Evolutionary conservation across 2,113 vertebrate species (phyloP).

Genomic region (Salvator merianae): DNA sequence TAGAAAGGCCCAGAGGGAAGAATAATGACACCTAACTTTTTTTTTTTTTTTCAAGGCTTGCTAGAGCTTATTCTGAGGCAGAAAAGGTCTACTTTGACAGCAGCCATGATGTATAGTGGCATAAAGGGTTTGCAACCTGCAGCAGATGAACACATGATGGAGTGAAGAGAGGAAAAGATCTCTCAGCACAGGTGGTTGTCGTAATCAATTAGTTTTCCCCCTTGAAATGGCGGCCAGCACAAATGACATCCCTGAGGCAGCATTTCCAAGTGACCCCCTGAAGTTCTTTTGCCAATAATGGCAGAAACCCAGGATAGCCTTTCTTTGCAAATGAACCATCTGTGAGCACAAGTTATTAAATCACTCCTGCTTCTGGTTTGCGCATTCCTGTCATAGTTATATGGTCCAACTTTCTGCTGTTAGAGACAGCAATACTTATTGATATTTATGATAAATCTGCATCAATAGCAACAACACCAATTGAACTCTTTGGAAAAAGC

Average conservation of each 20-base stretch:
- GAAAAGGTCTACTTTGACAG: slow-evolving; percentile 38
- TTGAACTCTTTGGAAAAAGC: too few species aligned
- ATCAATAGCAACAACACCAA: too few species aligned
- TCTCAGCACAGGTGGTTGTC: slow-evolving; percentile 10
- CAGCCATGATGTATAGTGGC: background rate
- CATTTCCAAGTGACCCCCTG: slow-evolving; percentile 24
- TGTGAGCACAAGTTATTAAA: slow-evolving; percentile 31
- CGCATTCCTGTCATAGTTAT: slow-evolving; percentile 29
- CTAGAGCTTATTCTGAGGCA: slow-evolving; percentile 20
- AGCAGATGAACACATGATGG: slow-evolving; percentile 35
- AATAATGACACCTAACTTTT: slow-evolving; percentile 37
- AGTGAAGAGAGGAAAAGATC: slow-evolving; percentile 28
- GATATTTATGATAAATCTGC: slow-evolving; percentile 46
- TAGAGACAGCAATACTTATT: slow-evolving; percentile 41
- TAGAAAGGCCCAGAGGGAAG: slow-evolving; percentile 17
- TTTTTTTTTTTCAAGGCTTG: too few species aligned
- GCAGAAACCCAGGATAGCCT: background rate
- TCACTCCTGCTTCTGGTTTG: slow-evolving; percentile 17
- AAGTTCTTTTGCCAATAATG: slow-evolving; percentile 13
- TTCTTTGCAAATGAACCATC: slow-evolving; percentile 2
- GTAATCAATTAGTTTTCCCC: slow-evolving; percentile 33
- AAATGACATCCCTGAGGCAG: slow-evolving; percentile 2
- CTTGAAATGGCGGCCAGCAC: background rate
- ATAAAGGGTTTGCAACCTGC: slow-evolving; percentile 16
- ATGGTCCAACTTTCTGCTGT: slow-evolving; percentile 53